A percentile compares a stretch with the other conserved stretches of the same genome.
Evolutionary conservation across 2,888 invertebrate genomes (phyloP).

Genomic region (Habrosyne pyritoides): DNA sequence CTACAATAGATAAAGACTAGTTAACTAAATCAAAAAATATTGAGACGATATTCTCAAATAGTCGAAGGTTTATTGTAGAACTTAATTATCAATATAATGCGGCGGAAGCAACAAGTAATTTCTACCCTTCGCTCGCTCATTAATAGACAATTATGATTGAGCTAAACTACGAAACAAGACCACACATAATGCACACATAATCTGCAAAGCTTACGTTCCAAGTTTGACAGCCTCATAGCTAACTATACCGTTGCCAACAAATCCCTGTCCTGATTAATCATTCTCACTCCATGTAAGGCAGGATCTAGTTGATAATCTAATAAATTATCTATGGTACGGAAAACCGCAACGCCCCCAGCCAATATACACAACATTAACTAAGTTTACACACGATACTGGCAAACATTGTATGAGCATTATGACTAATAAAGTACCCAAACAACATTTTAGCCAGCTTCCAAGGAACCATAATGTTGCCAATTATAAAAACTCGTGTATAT

Average conservation of each 20-base stretch:
- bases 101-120: neutral
- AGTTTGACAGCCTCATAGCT: slow-evolving; percentile 12
- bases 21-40: neutral
- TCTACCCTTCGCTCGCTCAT: neutral
- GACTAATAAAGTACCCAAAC: no score
- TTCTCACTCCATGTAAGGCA: slow-evolving; percentile 22
- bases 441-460: no score
- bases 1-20: no score
- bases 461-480: no score
- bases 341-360: slow-evolving; percentile 30
- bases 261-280: slow-evolving; percentile 28
- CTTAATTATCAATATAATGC: neutral
- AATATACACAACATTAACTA: neutral
- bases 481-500: neutral
- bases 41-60: neutral
- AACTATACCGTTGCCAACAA: slow-evolving; percentile 18
- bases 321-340: slow-evolving; percentile 42
- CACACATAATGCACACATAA: neutral
- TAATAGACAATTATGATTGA: neutral
- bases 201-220: neutral
- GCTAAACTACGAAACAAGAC: neutral
- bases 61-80: neutral
- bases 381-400: neutral
- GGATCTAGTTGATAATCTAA: slow-evolving; percentile 39
- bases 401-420: neutral